phyloP scores from a whole-genome alignment of 2,797 vertebrate species.

The Spinibarbus caldwelli region DNA sequence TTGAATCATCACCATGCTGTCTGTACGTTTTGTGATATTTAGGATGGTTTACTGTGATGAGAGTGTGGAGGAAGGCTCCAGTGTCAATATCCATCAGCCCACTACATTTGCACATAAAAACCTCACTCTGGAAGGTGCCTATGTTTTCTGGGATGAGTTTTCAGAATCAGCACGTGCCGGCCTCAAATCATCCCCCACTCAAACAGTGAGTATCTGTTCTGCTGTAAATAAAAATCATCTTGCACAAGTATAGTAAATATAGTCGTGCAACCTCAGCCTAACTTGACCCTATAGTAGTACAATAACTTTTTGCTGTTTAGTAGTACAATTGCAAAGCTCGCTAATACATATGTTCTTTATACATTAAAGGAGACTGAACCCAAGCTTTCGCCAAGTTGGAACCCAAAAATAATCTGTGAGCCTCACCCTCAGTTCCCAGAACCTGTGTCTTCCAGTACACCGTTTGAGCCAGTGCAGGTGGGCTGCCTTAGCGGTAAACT shows the following conservation, averaged over 20 bases:
- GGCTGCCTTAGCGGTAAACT: slow-evolving; percentile 88
- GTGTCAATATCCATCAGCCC: slow-evolving; percentile 92
- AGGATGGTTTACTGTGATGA: slow-evolving; percentile 96
- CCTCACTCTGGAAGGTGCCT: slow-evolving; percentile 90
- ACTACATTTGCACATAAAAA: slow-evolving; percentile 95
- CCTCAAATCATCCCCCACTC: slow-evolving; percentile 87
- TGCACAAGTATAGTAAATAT: background rate
- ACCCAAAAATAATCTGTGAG: slow-evolving; percentile 96
- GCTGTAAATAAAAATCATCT: background rate
- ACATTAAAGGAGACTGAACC: slow-evolving; percentile 88
- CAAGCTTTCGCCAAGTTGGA: slow-evolving; percentile 98
- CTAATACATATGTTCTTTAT: background rate
- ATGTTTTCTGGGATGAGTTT: slow-evolving; percentile 96
- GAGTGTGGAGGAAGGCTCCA: slow-evolving; percentile 89
- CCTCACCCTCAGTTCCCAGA: slow-evolving; percentile 96
- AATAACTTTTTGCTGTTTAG: background rate
- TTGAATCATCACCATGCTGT: background rate
- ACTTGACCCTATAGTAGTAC: background rate
- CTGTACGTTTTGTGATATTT: slow-evolving; percentile 32
- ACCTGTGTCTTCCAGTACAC: slow-evolving; percentile 83
- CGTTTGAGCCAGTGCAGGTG: slow-evolving; percentile 92
- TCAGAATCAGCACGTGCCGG: slow-evolving; percentile 87
- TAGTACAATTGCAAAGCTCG: background rate
- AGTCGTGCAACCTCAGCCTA: background rate
- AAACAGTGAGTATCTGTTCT: slow-evolving; percentile 78